Percentiles rank a stretch among this genome's conserved stretches.
Conservation (phyloP, 2,797 vertebrate genomes). For the Falco rusticolus region DNA sequence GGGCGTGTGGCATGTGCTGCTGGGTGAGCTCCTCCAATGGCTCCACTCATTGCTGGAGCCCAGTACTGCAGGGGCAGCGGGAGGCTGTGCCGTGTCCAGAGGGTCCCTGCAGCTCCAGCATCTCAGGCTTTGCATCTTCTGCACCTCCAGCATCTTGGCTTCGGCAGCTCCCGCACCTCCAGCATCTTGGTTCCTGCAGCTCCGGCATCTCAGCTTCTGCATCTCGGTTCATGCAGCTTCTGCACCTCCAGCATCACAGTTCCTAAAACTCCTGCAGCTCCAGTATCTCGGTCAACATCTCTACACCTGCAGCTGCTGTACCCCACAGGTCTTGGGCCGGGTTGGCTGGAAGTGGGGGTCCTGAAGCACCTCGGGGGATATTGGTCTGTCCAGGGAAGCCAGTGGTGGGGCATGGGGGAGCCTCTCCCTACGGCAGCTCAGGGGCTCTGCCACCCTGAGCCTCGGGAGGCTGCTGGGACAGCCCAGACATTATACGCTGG, state of each 20-base stretch:
- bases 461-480: neutral
- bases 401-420: neutral
- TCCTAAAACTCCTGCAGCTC: neutral
- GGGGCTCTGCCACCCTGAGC: neutral
- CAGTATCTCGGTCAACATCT: neutral
- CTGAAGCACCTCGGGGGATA: neutral
- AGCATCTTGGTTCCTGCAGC: neutral
- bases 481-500: neutral
- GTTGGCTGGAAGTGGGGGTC: neutral
- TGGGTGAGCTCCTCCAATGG: neutral
- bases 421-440: accelerated
- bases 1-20: neutral
- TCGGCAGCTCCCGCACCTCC: neutral
- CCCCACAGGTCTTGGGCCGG: neutral
- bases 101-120: neutral
- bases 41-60: neutral
- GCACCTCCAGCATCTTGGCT: accelerated
- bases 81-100: accelerated
- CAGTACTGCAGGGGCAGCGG: neutral
- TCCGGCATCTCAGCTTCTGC: neutral
- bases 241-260: neutral
- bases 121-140: too few species aligned
- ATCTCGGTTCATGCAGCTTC: neutral
- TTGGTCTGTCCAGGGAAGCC: neutral
- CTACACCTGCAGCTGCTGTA: neutral